Evolutionary conservation across 2,113 vertebrate genomes (phyloP).

Genomic region (Seriola rivoliana): DNA sequence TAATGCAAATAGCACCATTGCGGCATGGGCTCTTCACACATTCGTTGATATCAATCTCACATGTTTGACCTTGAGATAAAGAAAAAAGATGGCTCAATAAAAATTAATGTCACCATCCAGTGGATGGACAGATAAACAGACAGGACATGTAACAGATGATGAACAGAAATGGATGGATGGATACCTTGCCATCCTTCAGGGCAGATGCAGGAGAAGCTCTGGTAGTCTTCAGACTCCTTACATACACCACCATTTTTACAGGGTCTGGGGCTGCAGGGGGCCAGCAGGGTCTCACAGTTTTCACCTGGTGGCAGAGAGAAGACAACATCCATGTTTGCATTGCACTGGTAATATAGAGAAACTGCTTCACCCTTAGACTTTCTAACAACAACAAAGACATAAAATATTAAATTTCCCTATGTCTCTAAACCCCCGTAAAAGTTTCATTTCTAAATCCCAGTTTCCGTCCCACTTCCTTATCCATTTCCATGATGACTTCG

Average conservation of each 20-base stretch:
- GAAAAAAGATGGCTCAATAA: not conserved
- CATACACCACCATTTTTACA: slow-evolving; percentile 93
- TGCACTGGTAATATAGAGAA: not conserved
- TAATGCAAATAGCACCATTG: slow-evolving; percentile 90
- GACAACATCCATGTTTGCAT: slow-evolving; percentile 12
- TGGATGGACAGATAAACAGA: not conserved
- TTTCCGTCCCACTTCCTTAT: slow-evolving; percentile 85
- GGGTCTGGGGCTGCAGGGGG: slow-evolving; percentile 90
- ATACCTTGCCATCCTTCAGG: slow-evolving; percentile 96
- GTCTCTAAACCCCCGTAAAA: not conserved
- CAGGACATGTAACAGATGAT: not conserved
- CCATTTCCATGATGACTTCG: slow-evolving; percentile 88
- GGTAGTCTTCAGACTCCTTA: slow-evolving; percentile 91
- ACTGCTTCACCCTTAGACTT: not conserved
- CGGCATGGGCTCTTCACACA: slow-evolving; percentile 94
- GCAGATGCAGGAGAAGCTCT: slow-evolving; percentile 95
- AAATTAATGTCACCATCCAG: not conserved
- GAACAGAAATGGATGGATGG: not conserved
- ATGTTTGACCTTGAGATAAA: slow-evolving; percentile 91
- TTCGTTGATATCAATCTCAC: slow-evolving; percentile 95
- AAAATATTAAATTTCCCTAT: not conserved
- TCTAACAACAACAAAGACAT: not conserved
- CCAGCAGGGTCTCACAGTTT: slow-evolving; percentile 91
- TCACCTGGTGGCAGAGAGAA: slow-evolving; percentile 84
- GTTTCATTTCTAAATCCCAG: slow-evolving; percentile 49